Percentiles rank a stretch among this genome's conserved stretches.
phyloP scores from a whole-genome alignment of 2,888 invertebrate genomes.

The Coenonympha arcania region DNA sequence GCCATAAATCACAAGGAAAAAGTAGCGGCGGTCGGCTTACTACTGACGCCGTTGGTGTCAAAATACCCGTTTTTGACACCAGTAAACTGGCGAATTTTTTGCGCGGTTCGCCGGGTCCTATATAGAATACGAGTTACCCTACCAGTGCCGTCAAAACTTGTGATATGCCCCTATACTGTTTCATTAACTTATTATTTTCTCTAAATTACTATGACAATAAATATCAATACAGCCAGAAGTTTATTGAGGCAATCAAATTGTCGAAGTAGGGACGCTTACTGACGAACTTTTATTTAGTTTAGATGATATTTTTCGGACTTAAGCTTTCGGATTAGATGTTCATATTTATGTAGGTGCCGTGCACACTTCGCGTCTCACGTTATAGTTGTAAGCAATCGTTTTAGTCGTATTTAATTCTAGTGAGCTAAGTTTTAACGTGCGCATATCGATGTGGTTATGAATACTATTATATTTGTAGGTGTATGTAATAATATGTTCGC shows the following conservation, averaged over 20 bases:
- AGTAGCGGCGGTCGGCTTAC: no score
- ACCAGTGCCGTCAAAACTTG: constrained; percentile 59
- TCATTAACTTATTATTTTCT: constrained; percentile 38
- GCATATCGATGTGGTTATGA: constrained; percentile 68
- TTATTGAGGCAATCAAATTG: constrained; percentile 35
- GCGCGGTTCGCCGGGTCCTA: no score
- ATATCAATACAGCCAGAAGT: constrained; percentile 35
- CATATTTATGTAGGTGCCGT: constrained; percentile 9
- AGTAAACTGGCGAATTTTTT: no score
- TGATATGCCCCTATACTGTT: constrained; percentile 49
- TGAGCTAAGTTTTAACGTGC: constrained; percentile 61
- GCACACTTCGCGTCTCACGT: constrained; percentile 37
- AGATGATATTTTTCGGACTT: constrained; percentile 47
- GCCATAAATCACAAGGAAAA: no score
- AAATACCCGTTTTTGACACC: no score
- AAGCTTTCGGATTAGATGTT: constrained; percentile 25
- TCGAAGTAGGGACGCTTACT: constrained; percentile 33
- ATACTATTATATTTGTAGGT: constrained; percentile 58
- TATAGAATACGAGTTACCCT: constrained; percentile 44
- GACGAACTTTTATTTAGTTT: constrained; percentile 40
- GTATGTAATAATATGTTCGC: constrained; percentile 47
- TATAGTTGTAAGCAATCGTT: constrained; percentile 41
- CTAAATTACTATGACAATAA: constrained; percentile 32
- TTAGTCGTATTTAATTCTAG: constrained; percentile 52
- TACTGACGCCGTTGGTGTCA: no score